These are phyloP conservation scores for Tillus elongatus DNA, from an alignment of 2,888 invertebrate genomes.

Conservation along the genomic window DNA sequence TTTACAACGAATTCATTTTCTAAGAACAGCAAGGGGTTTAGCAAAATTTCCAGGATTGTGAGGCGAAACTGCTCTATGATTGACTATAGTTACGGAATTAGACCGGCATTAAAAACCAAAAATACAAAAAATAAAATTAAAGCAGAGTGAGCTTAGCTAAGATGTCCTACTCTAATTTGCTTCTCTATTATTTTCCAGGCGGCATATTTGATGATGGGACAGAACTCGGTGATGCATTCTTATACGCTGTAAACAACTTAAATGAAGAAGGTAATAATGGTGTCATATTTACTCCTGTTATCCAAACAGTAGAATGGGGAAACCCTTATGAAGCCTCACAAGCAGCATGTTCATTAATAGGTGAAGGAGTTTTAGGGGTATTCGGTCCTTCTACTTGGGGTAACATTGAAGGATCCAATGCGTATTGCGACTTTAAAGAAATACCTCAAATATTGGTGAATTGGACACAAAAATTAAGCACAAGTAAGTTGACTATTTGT, in stretches of 20 bases:
- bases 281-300: neutral
- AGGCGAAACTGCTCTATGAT: no score
- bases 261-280: neutral
- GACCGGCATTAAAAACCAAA: no score
- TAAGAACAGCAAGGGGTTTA: neutral
- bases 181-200: neutral
- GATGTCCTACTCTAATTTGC: no score
- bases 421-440: neutral
- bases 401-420: neutral
- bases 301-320: neutral
- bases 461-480: neutral
- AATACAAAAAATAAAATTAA: no score
- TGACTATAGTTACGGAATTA: no score
- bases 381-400: conserved; percentile 2
- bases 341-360: neutral
- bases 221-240: neutral
- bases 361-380: neutral
- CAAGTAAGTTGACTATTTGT: no score
- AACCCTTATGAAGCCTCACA: neutral
- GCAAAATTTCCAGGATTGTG: neutral
- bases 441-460: neutral
- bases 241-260: neutral
- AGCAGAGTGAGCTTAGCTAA: no score
- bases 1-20: neutral
- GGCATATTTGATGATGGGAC: neutral